Evolutionary conservation across 2,797 vertebrate species (phyloP).

Genomic region (Hylomyscus alleni): DNA sequence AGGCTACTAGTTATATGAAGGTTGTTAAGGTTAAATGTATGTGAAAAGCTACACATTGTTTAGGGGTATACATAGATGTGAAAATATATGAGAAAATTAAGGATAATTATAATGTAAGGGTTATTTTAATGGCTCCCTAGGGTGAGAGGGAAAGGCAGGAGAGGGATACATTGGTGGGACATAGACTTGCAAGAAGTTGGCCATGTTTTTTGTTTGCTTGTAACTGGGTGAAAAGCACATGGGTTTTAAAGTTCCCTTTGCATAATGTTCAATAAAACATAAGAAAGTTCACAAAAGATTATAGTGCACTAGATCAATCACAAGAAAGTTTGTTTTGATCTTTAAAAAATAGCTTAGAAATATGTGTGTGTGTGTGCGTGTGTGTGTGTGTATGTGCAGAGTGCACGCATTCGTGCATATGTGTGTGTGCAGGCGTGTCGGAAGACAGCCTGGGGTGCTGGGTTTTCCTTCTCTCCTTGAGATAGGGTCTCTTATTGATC

Average conservation of each 20-base stretch:
- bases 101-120: neutral
- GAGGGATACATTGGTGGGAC: neutral
- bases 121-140: neutral
- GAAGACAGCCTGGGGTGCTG: neutral
- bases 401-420: neutral
- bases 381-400: no score
- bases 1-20: constrained; percentile 11
- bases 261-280: neutral
- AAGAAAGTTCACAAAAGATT: neutral
- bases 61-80: neutral
- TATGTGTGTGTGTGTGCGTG: neutral
- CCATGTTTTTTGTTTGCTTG: constrained; percentile 23
- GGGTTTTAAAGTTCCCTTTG: constrained; percentile 37
- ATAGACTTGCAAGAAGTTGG: neutral
- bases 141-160: neutral
- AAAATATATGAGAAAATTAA: constrained; percentile 43
- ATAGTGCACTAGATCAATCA: neutral
- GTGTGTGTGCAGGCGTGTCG: neutral
- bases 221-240: neutral
- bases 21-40: neutral
- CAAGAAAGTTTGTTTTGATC: neutral
- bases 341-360: neutral
- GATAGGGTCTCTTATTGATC: neutral
- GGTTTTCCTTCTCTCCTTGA: neutral
- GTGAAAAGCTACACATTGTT: neutral